phyloP scores from a whole-genome alignment of 2,113 vertebrate species.

The Gymnobelideus leadbeateri region DNA sequence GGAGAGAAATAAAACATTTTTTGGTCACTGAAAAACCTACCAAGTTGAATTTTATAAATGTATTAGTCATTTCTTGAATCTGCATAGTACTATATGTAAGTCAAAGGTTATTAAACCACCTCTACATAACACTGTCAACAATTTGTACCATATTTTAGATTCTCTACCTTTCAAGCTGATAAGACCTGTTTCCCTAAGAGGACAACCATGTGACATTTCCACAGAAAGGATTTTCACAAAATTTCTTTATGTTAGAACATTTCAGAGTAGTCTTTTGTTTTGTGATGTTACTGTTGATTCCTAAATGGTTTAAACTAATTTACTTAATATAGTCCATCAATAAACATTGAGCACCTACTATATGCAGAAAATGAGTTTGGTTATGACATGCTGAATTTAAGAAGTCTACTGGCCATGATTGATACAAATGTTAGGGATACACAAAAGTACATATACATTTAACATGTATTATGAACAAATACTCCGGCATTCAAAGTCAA shows the following conservation, averaged over 20 bases:
- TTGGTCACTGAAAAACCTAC: not conserved
- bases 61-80: not conserved
- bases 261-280: constrained; percentile 24
- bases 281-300: constrained; percentile 26
- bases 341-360: not conserved
- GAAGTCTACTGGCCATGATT: not conserved
- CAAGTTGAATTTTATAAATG: not conserved
- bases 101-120: not conserved
- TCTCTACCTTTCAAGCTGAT: constrained; percentile 57
- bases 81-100: not conserved
- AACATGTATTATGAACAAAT: not conserved
- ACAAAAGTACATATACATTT: not conserved
- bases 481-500: not conserved
- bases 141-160: constrained; percentile 54
- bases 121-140: not conserved
- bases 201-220: constrained; percentile 63
- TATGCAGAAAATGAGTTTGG: not conserved
- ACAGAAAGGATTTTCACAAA: constrained; percentile 61
- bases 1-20: not conserved
- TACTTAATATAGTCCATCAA: not conserved
- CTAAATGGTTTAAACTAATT: constrained; percentile 63
- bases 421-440: not conserved
- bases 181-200: constrained; percentile 66
- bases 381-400: not conserved
- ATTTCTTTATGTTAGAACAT: constrained; percentile 30